Evolutionary conservation across 1,140 invertebrate genomes (phyloP).

Genomic region (Mizuhopecten yessoensis): DNA sequence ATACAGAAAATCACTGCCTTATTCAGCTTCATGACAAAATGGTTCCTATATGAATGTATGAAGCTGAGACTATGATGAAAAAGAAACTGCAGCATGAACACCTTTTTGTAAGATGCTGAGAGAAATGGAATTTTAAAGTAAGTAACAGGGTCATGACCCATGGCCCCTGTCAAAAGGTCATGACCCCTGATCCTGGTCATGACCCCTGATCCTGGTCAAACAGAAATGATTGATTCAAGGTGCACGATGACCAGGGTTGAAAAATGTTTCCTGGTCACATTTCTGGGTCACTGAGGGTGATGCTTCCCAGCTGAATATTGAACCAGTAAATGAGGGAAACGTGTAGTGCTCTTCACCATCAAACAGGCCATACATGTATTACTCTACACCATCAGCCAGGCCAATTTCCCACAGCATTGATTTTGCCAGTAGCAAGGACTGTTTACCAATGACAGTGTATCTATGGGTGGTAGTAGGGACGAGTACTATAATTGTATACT

Average conservation of each 20-base stretch:
- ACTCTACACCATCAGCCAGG: background rate
- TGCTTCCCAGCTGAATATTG: slow-evolving; percentile 32
- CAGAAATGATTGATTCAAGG: slow-evolving; percentile 32
- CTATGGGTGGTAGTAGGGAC: background rate
- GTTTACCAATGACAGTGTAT: slow-evolving; percentile 4
- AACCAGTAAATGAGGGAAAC: slow-evolving; percentile 31
- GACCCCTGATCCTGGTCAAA: background rate
- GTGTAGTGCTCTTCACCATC: background rate
- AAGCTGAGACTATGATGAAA: no score
- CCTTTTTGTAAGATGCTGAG: no score
- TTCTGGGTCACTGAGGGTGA: background rate
- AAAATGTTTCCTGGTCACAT: background rate
- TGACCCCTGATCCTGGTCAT: background rate
- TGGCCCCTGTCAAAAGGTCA: slow-evolving; percentile 17
- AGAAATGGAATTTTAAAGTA: background rate
- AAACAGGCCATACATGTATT: slow-evolving; percentile 9
- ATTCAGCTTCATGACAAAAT: no score
- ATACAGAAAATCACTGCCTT: background rate
- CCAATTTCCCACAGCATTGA: slow-evolving; percentile 13
- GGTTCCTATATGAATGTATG: background rate
- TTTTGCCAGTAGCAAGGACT: background rate
- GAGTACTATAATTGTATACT: background rate
- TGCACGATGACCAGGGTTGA: background rate
- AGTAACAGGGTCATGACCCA: background rate
- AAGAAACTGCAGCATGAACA: no score